phyloP scores from a whole-genome alignment of 2,888 invertebrate species.

The Parnassius mnemosyne region DNA sequence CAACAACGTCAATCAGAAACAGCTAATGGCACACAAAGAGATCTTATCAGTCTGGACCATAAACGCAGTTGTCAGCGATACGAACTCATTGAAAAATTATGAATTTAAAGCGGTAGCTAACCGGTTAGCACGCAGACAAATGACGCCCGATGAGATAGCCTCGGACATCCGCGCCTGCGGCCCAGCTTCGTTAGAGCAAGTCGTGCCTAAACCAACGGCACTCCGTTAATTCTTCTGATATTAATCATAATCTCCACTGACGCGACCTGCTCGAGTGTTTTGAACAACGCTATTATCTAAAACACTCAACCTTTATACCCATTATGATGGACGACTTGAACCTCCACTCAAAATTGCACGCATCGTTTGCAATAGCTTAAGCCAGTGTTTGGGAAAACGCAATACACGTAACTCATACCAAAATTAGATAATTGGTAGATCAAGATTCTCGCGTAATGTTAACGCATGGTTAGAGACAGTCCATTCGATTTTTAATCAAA shows the following conservation, averaged over 20 bases:
- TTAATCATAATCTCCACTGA: slow-evolving; percentile 76
- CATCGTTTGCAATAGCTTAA: slow-evolving; percentile 31
- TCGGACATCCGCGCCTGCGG: slow-evolving; percentile 52
- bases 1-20: slow-evolving; percentile 75
- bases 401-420: slow-evolving; percentile 43
- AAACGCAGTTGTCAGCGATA: slow-evolving; percentile 73
- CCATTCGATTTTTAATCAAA: slow-evolving; percentile 37
- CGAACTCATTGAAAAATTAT: slow-evolving; percentile 66
- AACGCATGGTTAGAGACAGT: slow-evolving; percentile 29
- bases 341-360: slow-evolving; percentile 36
- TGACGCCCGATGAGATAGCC: slow-evolving; percentile 46
- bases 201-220: slow-evolving; percentile 37
- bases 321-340: slow-evolving; percentile 39
- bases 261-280: slow-evolving; percentile 69
- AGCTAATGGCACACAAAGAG: slow-evolving; percentile 72
- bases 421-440: slow-evolving; percentile 63
- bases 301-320: slow-evolving; percentile 28
- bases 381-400: slow-evolving; percentile 40
- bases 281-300: slow-evolving; percentile 69
- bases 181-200: slow-evolving; percentile 32
- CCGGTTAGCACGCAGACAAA: slow-evolving; percentile 55
- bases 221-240: slow-evolving; percentile 65
- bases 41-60: slow-evolving; percentile 65
- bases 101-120: slow-evolving; percentile 51
- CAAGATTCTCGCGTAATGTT: slow-evolving; percentile 49